Evolutionary conservation across 2,113 vertebrate genomes (phyloP).

Genomic region (Sardina pilchardus): DNA sequence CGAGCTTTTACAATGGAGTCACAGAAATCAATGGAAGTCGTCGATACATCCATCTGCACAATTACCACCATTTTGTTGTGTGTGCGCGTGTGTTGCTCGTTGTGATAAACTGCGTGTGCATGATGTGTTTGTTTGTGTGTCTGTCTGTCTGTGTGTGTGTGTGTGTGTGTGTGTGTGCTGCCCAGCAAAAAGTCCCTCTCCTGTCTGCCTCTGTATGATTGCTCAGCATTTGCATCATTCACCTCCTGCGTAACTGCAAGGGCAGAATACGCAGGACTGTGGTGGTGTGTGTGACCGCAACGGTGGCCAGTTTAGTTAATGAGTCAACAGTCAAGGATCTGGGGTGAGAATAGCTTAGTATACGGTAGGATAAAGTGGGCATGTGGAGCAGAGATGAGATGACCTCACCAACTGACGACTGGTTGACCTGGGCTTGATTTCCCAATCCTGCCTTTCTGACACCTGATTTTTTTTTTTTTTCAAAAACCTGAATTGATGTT

Average conservation of each 20-base stretch:
- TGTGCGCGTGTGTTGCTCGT: no score
- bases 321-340: background rate
- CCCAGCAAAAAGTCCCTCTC: background rate
- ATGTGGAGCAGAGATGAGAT: no score
- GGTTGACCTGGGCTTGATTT: no score
- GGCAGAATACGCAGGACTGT: background rate
- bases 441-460: no score
- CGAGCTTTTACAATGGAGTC: background rate
- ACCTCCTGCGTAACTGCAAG: background rate
- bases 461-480: no score
- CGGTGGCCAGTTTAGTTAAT: background rate
- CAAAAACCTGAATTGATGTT: no score
- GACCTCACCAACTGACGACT: no score
- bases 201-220: background rate
- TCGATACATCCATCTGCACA: background rate
- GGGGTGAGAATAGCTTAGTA: background rate
- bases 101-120: background rate
- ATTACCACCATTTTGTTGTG: background rate
- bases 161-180: background rate
- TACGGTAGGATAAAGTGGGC: background rate
- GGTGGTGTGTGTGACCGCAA: background rate
- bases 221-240: slow-evolving; percentile 17
- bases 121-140: no score
- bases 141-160: background rate
- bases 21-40: no score